phyloP scores from a whole-genome alignment of 2,888 invertebrate species.

The Philhelius pedissequus region DNA sequence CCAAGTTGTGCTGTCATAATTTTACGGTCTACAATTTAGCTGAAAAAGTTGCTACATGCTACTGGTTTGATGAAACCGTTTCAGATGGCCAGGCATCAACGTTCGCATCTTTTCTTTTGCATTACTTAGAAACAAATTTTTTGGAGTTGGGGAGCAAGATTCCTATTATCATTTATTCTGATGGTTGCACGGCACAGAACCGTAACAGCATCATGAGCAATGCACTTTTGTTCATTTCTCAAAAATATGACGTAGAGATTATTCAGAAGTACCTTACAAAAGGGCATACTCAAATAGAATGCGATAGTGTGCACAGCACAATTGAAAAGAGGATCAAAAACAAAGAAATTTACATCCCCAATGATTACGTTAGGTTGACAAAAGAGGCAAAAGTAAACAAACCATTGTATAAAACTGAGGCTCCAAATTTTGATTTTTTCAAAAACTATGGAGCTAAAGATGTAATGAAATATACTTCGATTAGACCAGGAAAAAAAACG shows the following conservation, averaged over 20 bases:
- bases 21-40: not conserved
- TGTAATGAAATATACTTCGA: not conserved
- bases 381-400: conserved; percentile 5
- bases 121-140: no score
- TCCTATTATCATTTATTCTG: conserved; percentile 10
- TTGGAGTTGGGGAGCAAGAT: not conserved
- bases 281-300: conserved; percentile 14
- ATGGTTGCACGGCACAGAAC: not conserved
- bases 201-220: conserved; percentile 14
- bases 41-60: no score
- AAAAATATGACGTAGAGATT: not conserved
- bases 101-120: no score
- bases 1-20: not conserved
- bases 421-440: not conserved
- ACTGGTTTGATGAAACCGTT: no score
- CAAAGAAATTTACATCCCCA: conserved; percentile 22
- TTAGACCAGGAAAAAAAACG: conserved; percentile 7
- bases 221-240: not conserved
- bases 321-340: conserved; percentile 19
- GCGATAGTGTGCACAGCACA: conserved; percentile 15
- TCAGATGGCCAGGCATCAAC: no score
- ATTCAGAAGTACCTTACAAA: not conserved
- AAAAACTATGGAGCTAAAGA: not conserved
- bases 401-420: conserved; percentile 2
- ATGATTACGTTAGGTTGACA: conserved; percentile 10